Percentiles rank a stretch among this genome's conserved stretches.
These are phyloP conservation scores for Sphenopsis melanotis DNA, from an alignment of 2,797 vertebrate genomes.

Conservation along the genomic window DNA sequence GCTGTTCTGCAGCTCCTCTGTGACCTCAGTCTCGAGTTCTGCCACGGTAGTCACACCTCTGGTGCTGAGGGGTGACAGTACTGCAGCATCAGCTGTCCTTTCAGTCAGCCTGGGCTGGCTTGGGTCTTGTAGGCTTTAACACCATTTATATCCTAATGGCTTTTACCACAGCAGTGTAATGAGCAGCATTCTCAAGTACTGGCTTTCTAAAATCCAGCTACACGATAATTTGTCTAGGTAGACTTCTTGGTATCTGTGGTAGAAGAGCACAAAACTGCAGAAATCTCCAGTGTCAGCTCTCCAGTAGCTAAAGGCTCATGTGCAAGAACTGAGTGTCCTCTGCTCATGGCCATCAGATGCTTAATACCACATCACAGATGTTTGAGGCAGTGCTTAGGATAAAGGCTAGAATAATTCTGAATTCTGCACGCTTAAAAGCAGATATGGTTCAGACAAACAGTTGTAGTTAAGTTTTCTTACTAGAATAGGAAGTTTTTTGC, in stretches of 20 bases:
- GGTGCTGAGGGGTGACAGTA: background rate
- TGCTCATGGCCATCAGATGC: background rate
- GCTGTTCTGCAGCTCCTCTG: background rate
- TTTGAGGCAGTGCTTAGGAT: background rate
- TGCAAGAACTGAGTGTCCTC: background rate
- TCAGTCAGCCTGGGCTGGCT: background rate
- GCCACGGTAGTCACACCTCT: background rate
- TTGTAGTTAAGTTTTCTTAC: background rate
- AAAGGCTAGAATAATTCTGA: background rate
- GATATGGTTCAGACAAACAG: background rate
- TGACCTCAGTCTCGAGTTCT: background rate
- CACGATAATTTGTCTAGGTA: background rate
- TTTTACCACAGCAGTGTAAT: background rate
- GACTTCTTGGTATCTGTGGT: background rate
- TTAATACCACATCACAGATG: background rate
- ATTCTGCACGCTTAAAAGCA: background rate
- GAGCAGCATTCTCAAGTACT: background rate
- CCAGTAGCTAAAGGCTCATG: background rate
- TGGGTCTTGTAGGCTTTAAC: background rate
- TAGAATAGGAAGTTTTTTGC: background rate
- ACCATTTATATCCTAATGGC: background rate
- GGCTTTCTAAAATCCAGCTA: background rate
- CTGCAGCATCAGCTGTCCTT: background rate
- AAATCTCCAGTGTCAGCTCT: background rate
- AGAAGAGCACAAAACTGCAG: background rate